Evolutionary conservation across 2,113 vertebrate species (phyloP).

Genomic region (Mesocricetus auratus): DNA sequence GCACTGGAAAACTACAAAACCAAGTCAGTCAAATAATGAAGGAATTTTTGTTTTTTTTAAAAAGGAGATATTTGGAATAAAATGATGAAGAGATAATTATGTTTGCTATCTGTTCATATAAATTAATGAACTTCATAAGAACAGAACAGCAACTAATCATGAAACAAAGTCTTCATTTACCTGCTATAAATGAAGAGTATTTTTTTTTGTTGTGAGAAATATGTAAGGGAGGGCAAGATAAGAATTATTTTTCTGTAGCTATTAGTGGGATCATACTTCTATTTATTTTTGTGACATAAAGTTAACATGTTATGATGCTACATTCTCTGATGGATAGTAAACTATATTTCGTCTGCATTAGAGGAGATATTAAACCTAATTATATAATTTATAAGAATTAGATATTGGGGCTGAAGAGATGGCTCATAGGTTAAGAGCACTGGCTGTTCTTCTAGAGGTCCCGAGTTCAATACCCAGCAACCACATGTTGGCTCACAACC

Average conservation of each 20-base stretch:
- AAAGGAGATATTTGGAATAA: conserved; percentile 51
- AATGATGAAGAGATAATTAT: conserved; percentile 15
- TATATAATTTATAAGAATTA: neutral
- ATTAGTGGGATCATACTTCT: neutral
- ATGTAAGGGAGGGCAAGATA: neutral
- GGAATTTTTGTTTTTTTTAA: neutral
- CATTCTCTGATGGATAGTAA: neutral
- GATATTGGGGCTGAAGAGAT: no score
- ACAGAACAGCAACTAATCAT: neutral
- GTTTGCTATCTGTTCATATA: conserved; percentile 18
- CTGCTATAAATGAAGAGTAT: neutral
- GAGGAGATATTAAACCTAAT: neutral
- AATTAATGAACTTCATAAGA: conserved; percentile 32
- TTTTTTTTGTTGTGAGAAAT: neutral
- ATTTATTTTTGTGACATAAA: neutral
- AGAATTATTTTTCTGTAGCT: neutral
- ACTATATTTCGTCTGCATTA: neutral
- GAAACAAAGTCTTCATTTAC: neutral
- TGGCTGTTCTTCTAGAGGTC: no score
- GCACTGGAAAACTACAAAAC: conserved; percentile 35
- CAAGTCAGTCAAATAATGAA: conserved; percentile 12
- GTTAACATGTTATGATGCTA: neutral
- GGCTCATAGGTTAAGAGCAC: no score
- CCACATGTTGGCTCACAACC: no score
- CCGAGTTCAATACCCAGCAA: no score